Conservation (phyloP, 2,797 vertebrate genomes). For the Taenioides sp. region DNA sequence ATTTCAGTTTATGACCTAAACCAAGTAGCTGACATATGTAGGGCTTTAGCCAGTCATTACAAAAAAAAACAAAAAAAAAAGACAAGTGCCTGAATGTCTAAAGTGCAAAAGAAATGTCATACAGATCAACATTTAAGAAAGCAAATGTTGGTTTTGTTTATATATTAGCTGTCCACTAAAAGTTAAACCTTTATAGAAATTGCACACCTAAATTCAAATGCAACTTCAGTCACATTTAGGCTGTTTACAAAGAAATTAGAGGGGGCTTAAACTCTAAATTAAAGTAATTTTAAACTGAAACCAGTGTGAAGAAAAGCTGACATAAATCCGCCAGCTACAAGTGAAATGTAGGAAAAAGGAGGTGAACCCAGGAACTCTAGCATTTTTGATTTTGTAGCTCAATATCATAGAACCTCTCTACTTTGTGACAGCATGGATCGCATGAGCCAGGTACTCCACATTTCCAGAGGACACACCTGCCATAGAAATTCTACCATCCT, state of each 20-base stretch:
- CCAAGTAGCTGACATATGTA: slow-evolving; percentile 15
- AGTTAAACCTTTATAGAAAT: slow-evolving; percentile 24
- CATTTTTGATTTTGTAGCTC: slow-evolving; percentile 49
- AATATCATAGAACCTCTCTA: slow-evolving; percentile 57
- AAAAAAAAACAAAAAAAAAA: slow-evolving; percentile 7
- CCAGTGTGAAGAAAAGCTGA: slow-evolving; percentile 44
- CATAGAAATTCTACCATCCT: slow-evolving; percentile 95
- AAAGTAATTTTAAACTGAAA: slow-evolving; percentile 19
- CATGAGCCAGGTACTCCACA: slow-evolving; percentile 89
- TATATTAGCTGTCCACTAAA: slow-evolving; percentile 19
- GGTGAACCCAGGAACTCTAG: slow-evolving; percentile 34
- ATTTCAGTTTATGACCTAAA: slow-evolving; percentile 22
- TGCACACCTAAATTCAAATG: slow-evolving; percentile 42
- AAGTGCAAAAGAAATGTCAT: slow-evolving; percentile 55
- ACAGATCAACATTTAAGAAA: slow-evolving; percentile 17
- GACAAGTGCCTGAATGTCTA: slow-evolving; percentile 36
- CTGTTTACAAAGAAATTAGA: slow-evolving; percentile 23
- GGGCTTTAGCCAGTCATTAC: not conserved
- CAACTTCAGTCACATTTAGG: slow-evolving; percentile 29
- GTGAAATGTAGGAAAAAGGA: slow-evolving; percentile 51
- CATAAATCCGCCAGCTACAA: slow-evolving; percentile 34
- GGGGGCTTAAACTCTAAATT: slow-evolving; percentile 22
- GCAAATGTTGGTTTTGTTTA: not conserved
- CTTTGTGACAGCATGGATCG: slow-evolving; percentile 93
- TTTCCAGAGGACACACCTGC: slow-evolving; percentile 92